phyloP scores from a whole-genome alignment of 2,113 vertebrate species.

The Dipodomys merriami region DNA sequence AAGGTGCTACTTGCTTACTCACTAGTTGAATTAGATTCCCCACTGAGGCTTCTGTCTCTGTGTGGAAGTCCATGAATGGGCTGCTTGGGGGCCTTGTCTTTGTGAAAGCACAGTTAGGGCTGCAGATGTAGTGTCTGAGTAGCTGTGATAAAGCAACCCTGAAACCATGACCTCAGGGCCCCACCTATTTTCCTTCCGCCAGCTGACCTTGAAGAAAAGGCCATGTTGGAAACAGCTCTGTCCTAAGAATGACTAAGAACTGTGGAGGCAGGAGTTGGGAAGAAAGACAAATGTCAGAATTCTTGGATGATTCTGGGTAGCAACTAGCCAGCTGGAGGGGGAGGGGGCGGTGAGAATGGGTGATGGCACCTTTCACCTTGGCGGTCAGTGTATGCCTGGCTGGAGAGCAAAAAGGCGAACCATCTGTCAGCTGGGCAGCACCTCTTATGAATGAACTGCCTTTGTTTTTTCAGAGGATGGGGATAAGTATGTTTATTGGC shows the following conservation, averaged over 20 bases:
- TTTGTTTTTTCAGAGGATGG: constrained; percentile 37
- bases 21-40: neutral
- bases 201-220: constrained; percentile 49
- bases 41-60: neutral
- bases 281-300: constrained; percentile 81
- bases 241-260: constrained; percentile 55
- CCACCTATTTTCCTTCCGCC: constrained; percentile 11
- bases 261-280: constrained; percentile 75
- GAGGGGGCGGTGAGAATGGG: constrained; percentile 12
- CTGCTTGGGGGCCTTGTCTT: neutral
- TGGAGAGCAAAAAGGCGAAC: neutral
- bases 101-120: neutral
- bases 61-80: neutral
- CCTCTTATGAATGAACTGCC: neutral
- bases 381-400: constrained; percentile 26
- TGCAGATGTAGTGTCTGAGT: constrained; percentile 5
- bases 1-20: neutral
- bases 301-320: constrained; percentile 64
- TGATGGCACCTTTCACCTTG: constrained; percentile 36
- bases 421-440: constrained; percentile 61
- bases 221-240: constrained; percentile 35
- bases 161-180: neutral
- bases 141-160: constrained; percentile 27
- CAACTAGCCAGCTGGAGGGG: constrained; percentile 15
- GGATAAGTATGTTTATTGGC: constrained; percentile 31